Evolutionary conservation across 2,888 invertebrate species (phyloP).

Genomic region (Theretra japonica): DNA sequence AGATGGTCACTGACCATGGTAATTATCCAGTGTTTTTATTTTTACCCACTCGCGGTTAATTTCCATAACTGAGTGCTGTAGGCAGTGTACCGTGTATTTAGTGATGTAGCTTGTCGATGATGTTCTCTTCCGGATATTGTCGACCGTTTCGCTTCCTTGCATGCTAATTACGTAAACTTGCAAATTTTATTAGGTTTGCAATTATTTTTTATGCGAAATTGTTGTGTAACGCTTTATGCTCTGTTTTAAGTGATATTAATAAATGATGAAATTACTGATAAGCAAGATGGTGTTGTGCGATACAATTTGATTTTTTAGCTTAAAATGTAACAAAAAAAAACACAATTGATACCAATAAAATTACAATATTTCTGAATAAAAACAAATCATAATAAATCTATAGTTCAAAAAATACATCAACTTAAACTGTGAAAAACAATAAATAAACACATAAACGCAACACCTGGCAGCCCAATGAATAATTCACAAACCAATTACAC

Average conservation of each 20-base stretch:
- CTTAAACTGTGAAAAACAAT: not conserved
- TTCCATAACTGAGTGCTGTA: slow-evolving; percentile 80
- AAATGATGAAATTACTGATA: not conserved
- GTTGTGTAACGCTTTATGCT: not conserved
- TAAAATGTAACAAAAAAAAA: too few relatives aligned
- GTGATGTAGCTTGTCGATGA: slow-evolving; percentile 52
- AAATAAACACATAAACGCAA: too few relatives aligned
- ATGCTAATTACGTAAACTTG: slow-evolving; percentile 32
- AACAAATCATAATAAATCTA: too few relatives aligned
- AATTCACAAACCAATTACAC: slow-evolving; percentile 6
- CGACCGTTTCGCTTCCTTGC: not conserved
- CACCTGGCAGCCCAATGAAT: not conserved
- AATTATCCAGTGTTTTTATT: slow-evolving; percentile 80
- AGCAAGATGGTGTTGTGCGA: too few relatives aligned
- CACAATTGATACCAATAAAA: too few relatives aligned
- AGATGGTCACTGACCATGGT: slow-evolving; percentile 74
- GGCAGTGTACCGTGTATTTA: slow-evolving; percentile 72
- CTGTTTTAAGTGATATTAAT: not conserved
- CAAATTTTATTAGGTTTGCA: not conserved
- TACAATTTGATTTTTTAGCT: too few relatives aligned
- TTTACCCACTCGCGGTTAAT: slow-evolving; percentile 71
- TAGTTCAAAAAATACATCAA: too few relatives aligned
- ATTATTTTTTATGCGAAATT: slow-evolving; percentile 11
- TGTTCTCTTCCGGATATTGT: slow-evolving; percentile 11
- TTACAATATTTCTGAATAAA: too few relatives aligned